Evolutionary conservation across 2,797 vertebrate species (phyloP).

Genomic region (Eremophila alpestris): DNA sequence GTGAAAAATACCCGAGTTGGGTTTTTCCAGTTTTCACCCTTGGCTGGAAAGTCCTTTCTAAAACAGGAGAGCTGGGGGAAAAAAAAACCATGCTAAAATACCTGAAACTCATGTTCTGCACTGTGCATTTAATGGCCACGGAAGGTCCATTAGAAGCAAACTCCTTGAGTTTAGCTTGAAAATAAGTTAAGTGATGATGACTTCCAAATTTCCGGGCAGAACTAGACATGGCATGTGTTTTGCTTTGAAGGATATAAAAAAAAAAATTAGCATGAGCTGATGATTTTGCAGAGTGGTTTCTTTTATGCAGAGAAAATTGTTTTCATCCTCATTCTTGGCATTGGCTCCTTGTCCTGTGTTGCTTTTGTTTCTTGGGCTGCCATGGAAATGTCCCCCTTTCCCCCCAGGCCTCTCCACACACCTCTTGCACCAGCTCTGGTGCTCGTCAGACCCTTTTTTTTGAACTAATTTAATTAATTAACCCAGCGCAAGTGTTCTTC

Average conservation of each 20-base stretch:
- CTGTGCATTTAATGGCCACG: neutral
- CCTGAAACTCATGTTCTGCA: neutral
- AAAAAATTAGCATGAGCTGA: constrained; percentile 37
- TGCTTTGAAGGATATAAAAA: constrained; percentile 32
- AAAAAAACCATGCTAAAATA: neutral
- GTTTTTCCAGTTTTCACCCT: constrained; percentile 1
- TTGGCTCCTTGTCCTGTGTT: constrained; percentile 51
- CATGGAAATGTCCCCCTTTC: constrained; percentile 65
- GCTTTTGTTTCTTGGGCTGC: constrained; percentile 62
- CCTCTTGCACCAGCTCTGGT: neutral
- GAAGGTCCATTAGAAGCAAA: neutral
- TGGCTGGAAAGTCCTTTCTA: constrained; percentile 2
- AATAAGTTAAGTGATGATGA: neutral
- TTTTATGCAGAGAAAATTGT: constrained; percentile 57
- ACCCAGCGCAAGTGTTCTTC: constrained; percentile 40
- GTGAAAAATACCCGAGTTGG: neutral
- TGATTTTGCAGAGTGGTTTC: constrained; percentile 55
- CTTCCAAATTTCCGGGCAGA: constrained; percentile 27
- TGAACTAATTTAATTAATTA: constrained; percentile 58
- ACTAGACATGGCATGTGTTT: constrained; percentile 1
- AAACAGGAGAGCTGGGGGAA: neutral
- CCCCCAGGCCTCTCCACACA: constrained; percentile 27
- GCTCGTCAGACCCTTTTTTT: constrained; percentile 31
- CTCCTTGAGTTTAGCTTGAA: neutral
- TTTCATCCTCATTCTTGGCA: constrained; percentile 53